Evolutionary conservation across 2,113 vertebrate genomes (phyloP), one percentile per base, ranked within the genome.

Genomic region (Tursiops truncatus): DNA sequence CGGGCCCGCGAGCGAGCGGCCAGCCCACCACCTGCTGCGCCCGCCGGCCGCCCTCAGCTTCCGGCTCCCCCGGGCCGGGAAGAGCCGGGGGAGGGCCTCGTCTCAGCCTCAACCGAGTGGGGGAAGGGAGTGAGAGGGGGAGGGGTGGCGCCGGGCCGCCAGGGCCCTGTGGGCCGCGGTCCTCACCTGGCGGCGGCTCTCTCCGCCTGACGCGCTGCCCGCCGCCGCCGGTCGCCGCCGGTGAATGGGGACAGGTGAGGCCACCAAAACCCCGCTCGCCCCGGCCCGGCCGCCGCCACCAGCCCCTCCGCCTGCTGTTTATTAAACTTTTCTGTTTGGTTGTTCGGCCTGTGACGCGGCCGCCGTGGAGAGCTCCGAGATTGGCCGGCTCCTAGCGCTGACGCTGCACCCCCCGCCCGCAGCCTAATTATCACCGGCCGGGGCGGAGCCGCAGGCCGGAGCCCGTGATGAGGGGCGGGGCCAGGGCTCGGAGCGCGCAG

Each of bases 301-400:
- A 71, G 94, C 93, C 80, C 81, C 88, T 96, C 97, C 68, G 85
- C 97, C 90, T 97, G 96, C 98, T 98, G 98, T 98, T 98, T 97
- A 81, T 97, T 97, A 98, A 98, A 98, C 98, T 99, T 99, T 98
- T 98, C 96, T 95, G 97, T 96, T 93, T 93, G 96, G 91, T 96
- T 96, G 97, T 97, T 97, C 97, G 93, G 96, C 95, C 91, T 97
- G 95, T 98, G 98, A 98, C 98, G 98, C 97, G 97, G 17, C 62
- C 82, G 95, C 79, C 23, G 84, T 50, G 28, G 11, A 41, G 26
- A 62, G 77, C 84, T 2, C 26, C 9, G 1, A 50, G 91, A 95
- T 98, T 97, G 58, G 98, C 91, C 83, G 85, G 56, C 0, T 44
- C 86, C 6, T 3, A 91, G 93, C 96, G 98, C 98, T 97, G 98